These are phyloP conservation scores for Stenoptilia bipunctidactyla DNA, from an alignment of 2,888 invertebrate genomes.

Conservation along the genomic window DNA sequence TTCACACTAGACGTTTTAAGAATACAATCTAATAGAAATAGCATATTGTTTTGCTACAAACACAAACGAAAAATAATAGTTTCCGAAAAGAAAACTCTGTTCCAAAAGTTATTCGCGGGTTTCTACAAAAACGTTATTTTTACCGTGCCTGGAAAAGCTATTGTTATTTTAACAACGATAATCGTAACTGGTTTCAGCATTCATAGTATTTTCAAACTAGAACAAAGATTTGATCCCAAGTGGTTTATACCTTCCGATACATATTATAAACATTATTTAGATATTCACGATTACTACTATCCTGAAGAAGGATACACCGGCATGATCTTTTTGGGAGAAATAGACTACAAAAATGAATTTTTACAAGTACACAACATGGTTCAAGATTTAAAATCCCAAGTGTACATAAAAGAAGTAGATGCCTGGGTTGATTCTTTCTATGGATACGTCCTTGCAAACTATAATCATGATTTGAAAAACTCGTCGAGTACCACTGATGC, in stretches of 20 bases:
- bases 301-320: slow-evolving; percentile 75
- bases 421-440: slow-evolving; percentile 78
- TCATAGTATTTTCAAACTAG: slow-evolving; percentile 73
- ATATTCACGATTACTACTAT: slow-evolving; percentile 70
- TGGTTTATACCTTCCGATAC: slow-evolving; percentile 84
- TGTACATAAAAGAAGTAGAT: slow-evolving; percentile 66
- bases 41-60: slow-evolving; percentile 75
- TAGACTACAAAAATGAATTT: slow-evolving; percentile 76
- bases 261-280: slow-evolving; percentile 74
- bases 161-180: slow-evolving; percentile 72
- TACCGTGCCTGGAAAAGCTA: slow-evolving; percentile 75
- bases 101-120: slow-evolving; percentile 69
- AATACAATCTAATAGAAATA: slow-evolving; percentile 74
- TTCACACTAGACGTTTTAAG: slow-evolving; percentile 79
- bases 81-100: slow-evolving; percentile 66
- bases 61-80: slow-evolving; percentile 69
- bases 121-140: slow-evolving; percentile 77
- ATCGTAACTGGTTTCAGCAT: slow-evolving; percentile 73
- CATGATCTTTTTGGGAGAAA: slow-evolving; percentile 75
- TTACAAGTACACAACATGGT: slow-evolving; percentile 67
- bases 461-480: slow-evolving; percentile 60
- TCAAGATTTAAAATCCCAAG: slow-evolving; percentile 58
- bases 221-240: slow-evolving; percentile 83
- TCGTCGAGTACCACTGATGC: slow-evolving; percentile 49
- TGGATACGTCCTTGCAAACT: slow-evolving; percentile 71